phyloP scores from a whole-genome alignment of 2,113 vertebrate species.

The Calyptommatus sinebrachiatus region DNA sequence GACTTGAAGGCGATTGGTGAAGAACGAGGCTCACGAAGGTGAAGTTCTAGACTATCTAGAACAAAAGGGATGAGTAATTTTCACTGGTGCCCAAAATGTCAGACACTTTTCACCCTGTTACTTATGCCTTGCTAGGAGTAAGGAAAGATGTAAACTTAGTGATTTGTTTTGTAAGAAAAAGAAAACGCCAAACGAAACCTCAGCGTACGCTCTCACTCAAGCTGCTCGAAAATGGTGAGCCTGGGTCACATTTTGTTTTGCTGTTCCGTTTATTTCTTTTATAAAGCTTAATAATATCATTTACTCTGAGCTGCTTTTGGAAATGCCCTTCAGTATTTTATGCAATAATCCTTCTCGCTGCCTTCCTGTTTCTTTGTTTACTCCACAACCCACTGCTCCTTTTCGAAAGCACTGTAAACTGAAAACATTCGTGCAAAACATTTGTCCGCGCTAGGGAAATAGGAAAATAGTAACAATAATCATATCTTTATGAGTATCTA shows the following conservation, averaged over 20 bases:
- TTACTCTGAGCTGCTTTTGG: conserved; percentile 25
- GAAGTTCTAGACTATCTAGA: conserved; percentile 49
- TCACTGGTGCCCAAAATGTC: conserved; percentile 3
- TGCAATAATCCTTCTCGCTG: background rate
- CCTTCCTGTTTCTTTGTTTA: conserved; percentile 30
- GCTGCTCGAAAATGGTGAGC: conserved; percentile 55
- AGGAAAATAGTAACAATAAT: conserved; percentile 65
- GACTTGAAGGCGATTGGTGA: conserved; percentile 53
- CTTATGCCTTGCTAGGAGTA: background rate
- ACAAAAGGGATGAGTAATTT: conserved; percentile 36
- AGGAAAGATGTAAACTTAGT: conserved; percentile 31
- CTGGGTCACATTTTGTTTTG: conserved; percentile 34
- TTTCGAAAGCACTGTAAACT: conserved; percentile 41
- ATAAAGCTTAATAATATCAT: conserved; percentile 33
- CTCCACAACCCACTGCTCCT: conserved; percentile 25
- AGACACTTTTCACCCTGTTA: conserved; percentile 38
- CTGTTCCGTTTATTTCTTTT: conserved; percentile 26
- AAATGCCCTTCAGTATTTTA: conserved; percentile 23
- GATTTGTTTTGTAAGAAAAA: background rate
- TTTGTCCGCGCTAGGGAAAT: conserved; percentile 65
- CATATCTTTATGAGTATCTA: background rate
- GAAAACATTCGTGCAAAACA: conserved; percentile 38
- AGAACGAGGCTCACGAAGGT: conserved; percentile 53
- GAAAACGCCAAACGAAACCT: background rate
- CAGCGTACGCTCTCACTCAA: conserved; percentile 50